These are phyloP conservation scores for Apogon hyalosoma DNA, from an alignment of 2,797 vertebrate genomes.

Conservation along the genomic window DNA sequence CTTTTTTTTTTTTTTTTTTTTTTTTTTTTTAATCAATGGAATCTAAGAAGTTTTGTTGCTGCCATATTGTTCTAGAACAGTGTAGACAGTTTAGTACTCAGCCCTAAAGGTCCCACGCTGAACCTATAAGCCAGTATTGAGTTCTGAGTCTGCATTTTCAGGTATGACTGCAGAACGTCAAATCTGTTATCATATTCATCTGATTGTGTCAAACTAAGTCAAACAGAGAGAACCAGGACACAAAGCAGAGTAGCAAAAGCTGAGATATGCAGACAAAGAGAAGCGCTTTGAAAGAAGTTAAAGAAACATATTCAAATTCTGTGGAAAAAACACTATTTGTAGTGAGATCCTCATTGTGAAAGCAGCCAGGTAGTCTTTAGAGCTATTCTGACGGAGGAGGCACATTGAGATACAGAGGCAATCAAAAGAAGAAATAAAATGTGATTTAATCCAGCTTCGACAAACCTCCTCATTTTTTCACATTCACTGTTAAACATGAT, in stretches of 20 bases:
- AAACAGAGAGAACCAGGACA: background rate
- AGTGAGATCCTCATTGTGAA: conserved; percentile 21
- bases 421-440: conserved; percentile 6
- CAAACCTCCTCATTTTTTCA: conserved; percentile 4
- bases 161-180: background rate
- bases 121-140: no score
- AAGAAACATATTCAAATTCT: background rate
- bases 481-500: background rate
- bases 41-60: no score
- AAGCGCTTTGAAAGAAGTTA: background rate
- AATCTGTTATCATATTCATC: background rate
- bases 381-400: conserved; percentile 27
- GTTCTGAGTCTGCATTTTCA: background rate
- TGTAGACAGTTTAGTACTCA: no score
- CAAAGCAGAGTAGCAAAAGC: background rate
- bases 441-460: background rate
- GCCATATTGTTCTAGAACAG: no score
- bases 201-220: background rate
- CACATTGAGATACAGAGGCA: conserved; percentile 10
- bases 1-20: no score
- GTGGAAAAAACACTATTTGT: background rate
- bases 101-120: no score
- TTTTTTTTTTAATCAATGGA: no score
- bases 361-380: conserved; percentile 6
- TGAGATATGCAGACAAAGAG: background rate